Conservation (phyloP, 1,140 invertebrate species). For the Orchesella cincta region DNA sequence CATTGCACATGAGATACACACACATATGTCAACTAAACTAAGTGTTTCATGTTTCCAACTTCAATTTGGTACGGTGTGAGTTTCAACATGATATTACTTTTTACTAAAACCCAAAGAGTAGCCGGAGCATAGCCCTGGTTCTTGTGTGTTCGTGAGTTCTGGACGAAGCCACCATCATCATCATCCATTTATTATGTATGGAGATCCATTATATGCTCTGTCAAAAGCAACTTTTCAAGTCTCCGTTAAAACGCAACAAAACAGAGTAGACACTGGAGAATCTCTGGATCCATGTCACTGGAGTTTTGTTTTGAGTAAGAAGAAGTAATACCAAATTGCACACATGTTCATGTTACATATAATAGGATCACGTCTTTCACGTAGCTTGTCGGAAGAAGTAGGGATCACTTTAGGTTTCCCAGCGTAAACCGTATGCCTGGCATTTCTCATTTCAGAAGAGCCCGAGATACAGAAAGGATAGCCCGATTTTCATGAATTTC, state of each 20-base stretch:
- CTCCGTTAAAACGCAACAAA: not conserved
- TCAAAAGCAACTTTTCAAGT: constrained; percentile 8
- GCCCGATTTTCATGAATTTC: not conserved
- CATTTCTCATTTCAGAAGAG: not conserved
- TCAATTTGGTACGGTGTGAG: constrained; percentile 20
- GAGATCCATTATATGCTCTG: not conserved
- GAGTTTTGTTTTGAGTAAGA: constrained; percentile 16
- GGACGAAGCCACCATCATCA: not conserved
- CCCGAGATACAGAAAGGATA: not conserved
- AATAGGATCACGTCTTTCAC: constrained; percentile 23
- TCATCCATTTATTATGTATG: constrained; percentile 22
- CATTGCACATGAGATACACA: not conserved
- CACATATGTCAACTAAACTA: constrained; percentile 20
- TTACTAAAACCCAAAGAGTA: constrained; percentile 11
- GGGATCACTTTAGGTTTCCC: too few species aligned
- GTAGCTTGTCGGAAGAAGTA: too few species aligned
- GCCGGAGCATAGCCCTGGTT: too few species aligned
- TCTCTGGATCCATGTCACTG: not conserved
- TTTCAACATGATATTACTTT: constrained; percentile 26
- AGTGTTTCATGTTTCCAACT: constrained; percentile 13
- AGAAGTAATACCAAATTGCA: not conserved
- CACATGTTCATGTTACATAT: constrained; percentile 6
- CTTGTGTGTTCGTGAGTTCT: not conserved
- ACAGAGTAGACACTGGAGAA: not conserved
- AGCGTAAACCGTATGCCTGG: too few species aligned